These are phyloP conservation scores for Polyommatus icarus DNA, from an alignment of 2,888 invertebrate genomes.

Conservation along the genomic window DNA sequence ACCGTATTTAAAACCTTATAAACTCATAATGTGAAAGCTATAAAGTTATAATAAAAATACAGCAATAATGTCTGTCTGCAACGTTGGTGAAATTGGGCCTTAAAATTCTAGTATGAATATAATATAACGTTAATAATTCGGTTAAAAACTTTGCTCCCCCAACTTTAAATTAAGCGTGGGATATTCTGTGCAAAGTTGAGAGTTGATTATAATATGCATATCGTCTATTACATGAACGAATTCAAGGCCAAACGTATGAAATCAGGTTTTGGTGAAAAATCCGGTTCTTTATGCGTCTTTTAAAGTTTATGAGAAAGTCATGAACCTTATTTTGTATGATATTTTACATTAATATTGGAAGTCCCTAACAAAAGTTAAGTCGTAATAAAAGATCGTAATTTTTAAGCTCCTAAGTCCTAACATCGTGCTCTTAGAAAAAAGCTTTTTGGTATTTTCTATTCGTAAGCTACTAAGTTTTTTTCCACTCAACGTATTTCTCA, in stretches of 20 bases:
- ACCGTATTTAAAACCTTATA: too few species aligned
- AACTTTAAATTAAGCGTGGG: background rate
- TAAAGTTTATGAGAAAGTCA: conserved; percentile 8
- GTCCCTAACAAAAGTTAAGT: background rate
- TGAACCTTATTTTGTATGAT: background rate
- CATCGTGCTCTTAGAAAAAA: too few species aligned
- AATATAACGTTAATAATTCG: too few species aligned
- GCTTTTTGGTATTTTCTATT: too few species aligned
- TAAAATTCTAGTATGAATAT: too few species aligned
- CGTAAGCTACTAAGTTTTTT: too few species aligned
- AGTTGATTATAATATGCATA: conserved; percentile 9
- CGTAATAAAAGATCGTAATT: background rate
- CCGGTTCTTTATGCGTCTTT: conserved; percentile 8
- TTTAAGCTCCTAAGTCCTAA: background rate
- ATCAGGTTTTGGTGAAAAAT: background rate
- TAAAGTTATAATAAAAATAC: too few species aligned
- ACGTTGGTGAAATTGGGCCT: too few species aligned
- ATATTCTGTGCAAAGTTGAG: background rate
- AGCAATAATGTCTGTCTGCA: too few species aligned
- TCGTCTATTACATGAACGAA: conserved; percentile 4
- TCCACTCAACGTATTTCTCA: too few species aligned
- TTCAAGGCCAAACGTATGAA: conserved; percentile 3
- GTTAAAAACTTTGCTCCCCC: too few species aligned
- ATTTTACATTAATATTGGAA: background rate
- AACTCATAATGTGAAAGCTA: too few species aligned